These are phyloP conservation scores for Crax fasciolata DNA, from an alignment of 2,797 vertebrate species.

Conservation along the genomic window DNA sequence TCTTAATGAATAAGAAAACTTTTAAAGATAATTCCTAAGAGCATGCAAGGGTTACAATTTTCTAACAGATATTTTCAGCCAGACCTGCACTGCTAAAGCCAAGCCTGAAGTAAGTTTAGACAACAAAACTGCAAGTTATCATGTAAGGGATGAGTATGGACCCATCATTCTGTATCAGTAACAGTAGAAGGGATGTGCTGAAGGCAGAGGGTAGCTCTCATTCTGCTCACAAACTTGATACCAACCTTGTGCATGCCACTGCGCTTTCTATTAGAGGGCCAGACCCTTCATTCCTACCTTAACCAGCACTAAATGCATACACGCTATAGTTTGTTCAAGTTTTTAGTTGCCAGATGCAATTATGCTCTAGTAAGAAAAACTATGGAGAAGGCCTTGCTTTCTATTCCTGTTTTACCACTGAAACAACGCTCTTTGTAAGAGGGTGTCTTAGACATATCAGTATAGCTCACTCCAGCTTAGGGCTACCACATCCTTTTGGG, in stretches of 20 bases:
- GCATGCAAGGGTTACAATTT: neutral
- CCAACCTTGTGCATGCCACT: neutral
- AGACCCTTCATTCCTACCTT: neutral
- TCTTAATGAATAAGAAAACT: neutral
- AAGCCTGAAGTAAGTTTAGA: neutral
- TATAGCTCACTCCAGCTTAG: neutral
- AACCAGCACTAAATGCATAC: neutral
- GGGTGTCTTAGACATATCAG: neutral
- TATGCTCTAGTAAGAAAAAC: fast-evolving
- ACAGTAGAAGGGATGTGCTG: neutral
- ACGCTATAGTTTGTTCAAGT: fast-evolving
- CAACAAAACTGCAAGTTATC: fast-evolving
- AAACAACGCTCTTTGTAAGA: neutral
- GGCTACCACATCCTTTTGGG: neutral
- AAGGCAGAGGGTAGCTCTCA: neutral
- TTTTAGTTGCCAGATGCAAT: neutral
- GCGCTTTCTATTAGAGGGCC: neutral
- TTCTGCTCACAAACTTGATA: neutral
- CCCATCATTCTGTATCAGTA: neutral
- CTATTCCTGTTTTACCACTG: neutral
- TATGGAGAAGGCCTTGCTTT: neutral
- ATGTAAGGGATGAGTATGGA: fast-evolving
- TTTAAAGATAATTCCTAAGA: neutral
- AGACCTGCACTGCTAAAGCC: neutral
- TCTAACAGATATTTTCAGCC: neutral